Percentiles rank a stretch among this genome's conserved stretches.
Conservation (phyloP, 2,888 invertebrate species). For the Lypha dubia region DNA sequence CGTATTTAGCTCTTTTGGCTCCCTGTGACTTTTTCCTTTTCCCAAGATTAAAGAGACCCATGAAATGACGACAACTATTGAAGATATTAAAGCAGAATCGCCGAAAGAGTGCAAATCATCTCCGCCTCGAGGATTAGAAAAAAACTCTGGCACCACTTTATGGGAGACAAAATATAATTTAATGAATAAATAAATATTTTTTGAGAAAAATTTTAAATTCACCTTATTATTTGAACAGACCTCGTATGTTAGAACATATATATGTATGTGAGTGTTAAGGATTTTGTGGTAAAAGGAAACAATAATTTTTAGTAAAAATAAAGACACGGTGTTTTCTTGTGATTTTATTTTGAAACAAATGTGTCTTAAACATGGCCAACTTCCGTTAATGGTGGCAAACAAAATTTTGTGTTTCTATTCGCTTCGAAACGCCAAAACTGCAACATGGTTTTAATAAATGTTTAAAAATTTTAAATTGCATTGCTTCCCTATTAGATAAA, state of each 20-base stretch:
- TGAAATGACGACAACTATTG: too few species aligned
- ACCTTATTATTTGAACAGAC: too few species aligned
- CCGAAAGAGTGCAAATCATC: too few species aligned
- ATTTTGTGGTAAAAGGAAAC: slow-evolving; percentile 57
- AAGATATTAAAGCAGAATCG: too few species aligned
- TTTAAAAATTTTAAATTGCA: slow-evolving; percentile 59
- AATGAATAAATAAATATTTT: too few species aligned
- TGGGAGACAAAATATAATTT: too few species aligned
- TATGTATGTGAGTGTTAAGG: background rate
- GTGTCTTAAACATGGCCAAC: slow-evolving; percentile 75
- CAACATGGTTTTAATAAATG: slow-evolving; percentile 12
- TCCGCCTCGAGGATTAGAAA: too few species aligned
- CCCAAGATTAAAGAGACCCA: too few species aligned
- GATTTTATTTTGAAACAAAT: slow-evolving; percentile 62
- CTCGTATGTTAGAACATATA: background rate
- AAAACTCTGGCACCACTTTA: too few species aligned
- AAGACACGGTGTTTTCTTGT: slow-evolving; percentile 54
- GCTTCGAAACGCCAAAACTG: slow-evolving; percentile 5
- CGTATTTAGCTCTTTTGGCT: too few species aligned
- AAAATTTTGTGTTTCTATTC: background rate
- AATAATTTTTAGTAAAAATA: slow-evolving; percentile 66
- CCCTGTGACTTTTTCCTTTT: too few species aligned
- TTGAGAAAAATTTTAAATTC: too few species aligned
- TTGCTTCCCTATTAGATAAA: slow-evolving; percentile 40
- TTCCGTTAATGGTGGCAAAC: slow-evolving; percentile 69